Conservation (phyloP, 2,797 vertebrate species). For the Micromesistius poutassou region DNA sequence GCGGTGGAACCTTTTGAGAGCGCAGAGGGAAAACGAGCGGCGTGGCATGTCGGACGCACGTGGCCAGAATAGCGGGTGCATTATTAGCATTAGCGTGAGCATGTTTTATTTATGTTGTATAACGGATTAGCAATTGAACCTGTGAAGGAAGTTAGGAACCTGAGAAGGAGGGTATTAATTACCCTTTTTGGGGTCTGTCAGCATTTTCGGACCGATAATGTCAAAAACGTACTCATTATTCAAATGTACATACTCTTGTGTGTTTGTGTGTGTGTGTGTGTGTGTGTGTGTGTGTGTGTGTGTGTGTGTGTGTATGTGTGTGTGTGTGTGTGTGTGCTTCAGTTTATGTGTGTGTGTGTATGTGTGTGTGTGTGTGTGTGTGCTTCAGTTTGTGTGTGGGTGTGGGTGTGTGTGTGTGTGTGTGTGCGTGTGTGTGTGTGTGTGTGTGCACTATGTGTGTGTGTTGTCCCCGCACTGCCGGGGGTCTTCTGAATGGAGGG, state of each 20-base stretch:
- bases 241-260: not conserved
- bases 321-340: not conserved
- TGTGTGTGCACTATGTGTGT: slow-evolving; percentile 19
- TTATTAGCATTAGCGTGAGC: not conserved
- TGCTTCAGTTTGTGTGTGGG: not conserved
- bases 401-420: not conserved
- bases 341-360: not conserved
- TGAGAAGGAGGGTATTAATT: not conserved
- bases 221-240: not conserved
- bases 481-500: slow-evolving; percentile 29
- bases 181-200: not conserved
- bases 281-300: slow-evolving; percentile 2
- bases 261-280: slow-evolving; percentile 3
- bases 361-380: slow-evolving; percentile 14
- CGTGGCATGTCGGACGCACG: not conserved
- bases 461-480: slow-evolving; percentile 26
- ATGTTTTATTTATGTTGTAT: not conserved
- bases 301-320: slow-evolving; percentile 5
- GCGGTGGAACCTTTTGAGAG: too few species aligned
- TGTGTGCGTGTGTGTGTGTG: not conserved
- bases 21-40: too few species aligned
- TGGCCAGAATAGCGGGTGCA: not conserved
- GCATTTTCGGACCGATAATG: not conserved
- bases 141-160: not conserved
- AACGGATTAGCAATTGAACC: not conserved